phyloP scores from a whole-genome alignment of 1,140 invertebrate species.

The Cydia splendana region DNA sequence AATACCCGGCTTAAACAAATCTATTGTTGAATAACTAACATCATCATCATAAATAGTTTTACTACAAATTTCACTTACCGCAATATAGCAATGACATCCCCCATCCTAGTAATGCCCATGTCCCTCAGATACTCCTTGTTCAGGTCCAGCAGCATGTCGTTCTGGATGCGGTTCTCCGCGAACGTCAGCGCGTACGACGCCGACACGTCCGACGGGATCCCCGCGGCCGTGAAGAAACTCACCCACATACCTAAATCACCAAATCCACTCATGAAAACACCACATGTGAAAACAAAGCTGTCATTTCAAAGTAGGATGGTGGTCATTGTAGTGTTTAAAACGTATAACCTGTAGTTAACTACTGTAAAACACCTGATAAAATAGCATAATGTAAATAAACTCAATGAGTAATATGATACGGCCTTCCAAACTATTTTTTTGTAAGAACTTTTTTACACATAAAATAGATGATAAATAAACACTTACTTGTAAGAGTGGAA shows the following conservation, averaged over 20 bases:
- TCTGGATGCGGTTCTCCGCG: constrained; percentile 89
- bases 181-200: constrained; percentile 91
- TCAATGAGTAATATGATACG: constrained; percentile 27
- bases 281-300: neutral
- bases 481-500: constrained; percentile 58
- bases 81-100: constrained; percentile 91
- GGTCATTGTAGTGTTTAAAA: neutral
- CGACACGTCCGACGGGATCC: constrained; percentile 86
- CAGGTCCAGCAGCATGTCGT: constrained; percentile 89
- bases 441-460: neutral
- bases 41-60: constrained; percentile 15
- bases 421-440: constrained; percentile 33
- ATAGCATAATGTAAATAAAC: constrained; percentile 24
- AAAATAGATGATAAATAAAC: constrained; percentile 24
- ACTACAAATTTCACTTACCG: constrained; percentile 52
- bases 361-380: constrained; percentile 20
- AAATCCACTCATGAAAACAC: neutral
- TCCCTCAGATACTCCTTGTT: constrained; percentile 91
- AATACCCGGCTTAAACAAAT: no score
- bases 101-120: constrained; percentile 91
- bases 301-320: neutral
- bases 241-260: constrained; percentile 83
- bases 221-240: constrained; percentile 89
- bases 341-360: neutral
- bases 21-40: no score